Percentiles rank a stretch among this genome's conserved stretches.
Evolutionary conservation across 2,797 vertebrate genomes (phyloP).

Genomic region (Pseudochirops corinnae): DNA sequence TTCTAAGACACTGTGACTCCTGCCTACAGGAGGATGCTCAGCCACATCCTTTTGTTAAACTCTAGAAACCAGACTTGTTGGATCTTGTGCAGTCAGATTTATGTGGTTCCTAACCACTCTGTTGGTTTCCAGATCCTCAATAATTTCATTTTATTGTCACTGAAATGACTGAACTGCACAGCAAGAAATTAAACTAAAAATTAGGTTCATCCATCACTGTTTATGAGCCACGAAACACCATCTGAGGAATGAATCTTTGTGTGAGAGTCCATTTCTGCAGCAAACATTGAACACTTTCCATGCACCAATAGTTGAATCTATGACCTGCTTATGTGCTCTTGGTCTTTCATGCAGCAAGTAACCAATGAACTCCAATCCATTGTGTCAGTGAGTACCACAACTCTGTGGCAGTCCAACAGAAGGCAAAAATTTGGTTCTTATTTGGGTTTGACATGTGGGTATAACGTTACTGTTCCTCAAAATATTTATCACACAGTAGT

Average conservation of each 20-base stretch:
- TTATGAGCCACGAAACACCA: slow-evolving; percentile 88
- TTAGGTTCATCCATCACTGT: slow-evolving; percentile 88
- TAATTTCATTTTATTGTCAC: slow-evolving; percentile 84
- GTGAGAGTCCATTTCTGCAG: slow-evolving; percentile 76
- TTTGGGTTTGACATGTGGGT: background rate
- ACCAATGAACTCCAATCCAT: slow-evolving; percentile 79
- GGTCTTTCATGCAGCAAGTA: slow-evolving; percentile 69
- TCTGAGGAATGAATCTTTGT: slow-evolving; percentile 84
- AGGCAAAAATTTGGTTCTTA: background rate
- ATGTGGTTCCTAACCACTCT: slow-evolving; percentile 69
- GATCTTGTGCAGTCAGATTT: slow-evolving; percentile 46
- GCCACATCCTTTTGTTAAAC: slow-evolving; percentile 28
- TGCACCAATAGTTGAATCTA: slow-evolving; percentile 80
- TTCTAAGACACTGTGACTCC: slow-evolving; percentile 23
- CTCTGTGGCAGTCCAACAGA: slow-evolving; percentile 22
- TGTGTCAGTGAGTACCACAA: slow-evolving; percentile 73
- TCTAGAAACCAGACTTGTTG: slow-evolving; percentile 60
- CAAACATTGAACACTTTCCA: slow-evolving; percentile 78
- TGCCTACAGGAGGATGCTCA: slow-evolving; percentile 30
- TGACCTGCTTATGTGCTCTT: slow-evolving; percentile 75
- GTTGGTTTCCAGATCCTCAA: slow-evolving; percentile 78
- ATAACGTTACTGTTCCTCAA: background rate
- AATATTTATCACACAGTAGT: background rate
- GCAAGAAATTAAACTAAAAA: slow-evolving; percentile 89
- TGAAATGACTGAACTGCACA: slow-evolving; percentile 86